These are phyloP conservation scores for Oxyura jamaicensis DNA, from an alignment of 2,113 vertebrate species.

Conservation along the genomic window DNA sequence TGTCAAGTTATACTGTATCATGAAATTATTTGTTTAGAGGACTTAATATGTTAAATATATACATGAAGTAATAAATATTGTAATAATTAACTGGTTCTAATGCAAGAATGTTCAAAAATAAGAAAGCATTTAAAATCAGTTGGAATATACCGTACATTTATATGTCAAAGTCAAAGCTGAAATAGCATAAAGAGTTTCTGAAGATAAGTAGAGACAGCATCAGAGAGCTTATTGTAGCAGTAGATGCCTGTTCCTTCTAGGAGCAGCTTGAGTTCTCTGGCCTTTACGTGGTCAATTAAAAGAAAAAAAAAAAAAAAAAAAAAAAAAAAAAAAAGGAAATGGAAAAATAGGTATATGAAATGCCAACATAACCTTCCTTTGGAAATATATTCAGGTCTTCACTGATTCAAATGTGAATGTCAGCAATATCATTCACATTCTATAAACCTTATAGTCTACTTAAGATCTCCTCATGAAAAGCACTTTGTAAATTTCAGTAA, in stretches of 20 bases:
- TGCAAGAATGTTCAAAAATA: background rate
- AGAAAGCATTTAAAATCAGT: background rate
- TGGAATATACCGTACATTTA: background rate
- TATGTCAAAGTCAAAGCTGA: background rate
- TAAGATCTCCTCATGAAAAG: background rate
- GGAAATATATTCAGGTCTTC: background rate
- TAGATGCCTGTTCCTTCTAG: background rate
- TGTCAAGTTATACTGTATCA: background rate
- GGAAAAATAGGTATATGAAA: background rate
- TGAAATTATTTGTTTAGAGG: background rate
- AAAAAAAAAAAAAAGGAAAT: background rate
- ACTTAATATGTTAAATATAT: background rate
- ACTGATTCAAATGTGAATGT: background rate
- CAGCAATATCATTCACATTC: background rate
- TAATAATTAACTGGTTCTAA: background rate
- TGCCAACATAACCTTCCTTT: rapidly evolving
- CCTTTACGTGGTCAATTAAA: background rate
- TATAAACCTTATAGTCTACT: background rate
- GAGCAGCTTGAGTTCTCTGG: background rate
- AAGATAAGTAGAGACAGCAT: background rate
- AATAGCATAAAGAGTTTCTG: background rate
- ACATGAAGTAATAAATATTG: background rate
- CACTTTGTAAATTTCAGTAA: background rate
- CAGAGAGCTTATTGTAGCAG: background rate
- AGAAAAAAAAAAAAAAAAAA: background rate